Percentiles rank a stretch among this genome's conserved stretches.
Conservation (phyloP, 2,113 vertebrate species). For the Peromyscus leucopus region DNA sequence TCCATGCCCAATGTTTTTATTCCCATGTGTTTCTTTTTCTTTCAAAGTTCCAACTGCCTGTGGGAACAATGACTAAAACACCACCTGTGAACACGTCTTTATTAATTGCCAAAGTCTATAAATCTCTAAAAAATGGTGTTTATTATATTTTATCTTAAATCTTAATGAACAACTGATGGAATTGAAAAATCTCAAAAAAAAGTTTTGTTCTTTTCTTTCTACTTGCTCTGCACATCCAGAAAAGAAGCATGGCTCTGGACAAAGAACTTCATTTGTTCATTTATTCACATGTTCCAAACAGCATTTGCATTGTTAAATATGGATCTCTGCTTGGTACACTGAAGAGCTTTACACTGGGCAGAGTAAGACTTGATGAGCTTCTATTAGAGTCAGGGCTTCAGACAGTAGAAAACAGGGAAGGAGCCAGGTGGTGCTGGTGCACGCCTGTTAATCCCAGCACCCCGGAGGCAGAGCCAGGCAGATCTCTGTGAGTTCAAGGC, state of each 20-base stretch:
- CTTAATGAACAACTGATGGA: neutral
- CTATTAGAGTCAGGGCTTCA: neutral
- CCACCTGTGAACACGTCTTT: constrained; percentile 66
- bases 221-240: neutral
- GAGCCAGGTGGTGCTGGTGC: too few relatives aligned
- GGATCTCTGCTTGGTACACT: neutral
- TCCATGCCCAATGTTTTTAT: constrained; percentile 57
- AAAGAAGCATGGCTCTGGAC: neutral
- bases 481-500: too few relatives aligned
- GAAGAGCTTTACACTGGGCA: neutral
- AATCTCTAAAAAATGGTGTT: neutral
- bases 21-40: constrained; percentile 43
- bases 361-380: neutral
- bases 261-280: neutral
- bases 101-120: constrained; percentile 49
- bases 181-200: neutral
- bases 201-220: neutral
- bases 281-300: neutral
- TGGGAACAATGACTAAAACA: constrained; percentile 68
- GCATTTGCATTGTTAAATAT: neutral
- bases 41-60: constrained; percentile 21
- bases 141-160: constrained; percentile 5
- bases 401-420: neutral
- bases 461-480: too few relatives aligned
- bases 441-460: too few relatives aligned